Evolutionary conservation across 2,113 vertebrate genomes (phyloP).

Genomic region (Trochalopteron elliotii): DNA sequence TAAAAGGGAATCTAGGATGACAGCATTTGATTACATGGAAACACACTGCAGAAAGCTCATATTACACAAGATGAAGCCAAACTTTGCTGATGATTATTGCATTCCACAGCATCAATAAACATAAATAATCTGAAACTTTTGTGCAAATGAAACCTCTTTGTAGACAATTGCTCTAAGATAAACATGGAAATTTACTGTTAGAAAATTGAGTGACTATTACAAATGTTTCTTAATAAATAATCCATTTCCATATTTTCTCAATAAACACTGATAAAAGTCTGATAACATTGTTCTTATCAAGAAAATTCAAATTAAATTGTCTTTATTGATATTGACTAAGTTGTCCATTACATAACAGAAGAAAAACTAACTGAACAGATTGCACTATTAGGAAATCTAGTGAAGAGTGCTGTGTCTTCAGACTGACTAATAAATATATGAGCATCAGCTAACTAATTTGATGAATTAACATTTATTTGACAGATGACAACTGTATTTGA

Average conservation of each 20-base stretch:
- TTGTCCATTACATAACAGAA: not conserved
- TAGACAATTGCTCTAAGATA: not conserved
- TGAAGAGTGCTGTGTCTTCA: not conserved
- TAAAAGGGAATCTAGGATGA: not conserved
- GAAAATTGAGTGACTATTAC: not conserved
- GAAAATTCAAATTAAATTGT: not conserved
- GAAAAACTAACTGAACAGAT: not conserved
- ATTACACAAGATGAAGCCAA: not conserved
- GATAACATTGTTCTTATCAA: not conserved
- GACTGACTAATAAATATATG: not conserved
- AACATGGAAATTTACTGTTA: not conserved
- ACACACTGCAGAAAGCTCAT: not conserved
- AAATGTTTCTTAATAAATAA: not conserved
- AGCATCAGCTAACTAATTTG: not conserved
- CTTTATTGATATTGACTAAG: not conserved
- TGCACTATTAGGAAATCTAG: not conserved
- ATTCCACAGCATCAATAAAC: not conserved
- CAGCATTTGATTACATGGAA: not conserved
- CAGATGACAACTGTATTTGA: not conserved
- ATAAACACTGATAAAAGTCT: not conserved
- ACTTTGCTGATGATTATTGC: not conserved
- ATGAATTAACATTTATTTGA: not conserved
- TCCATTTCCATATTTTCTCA: not conserved
- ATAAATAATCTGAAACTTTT: not conserved
- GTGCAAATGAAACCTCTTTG: not conserved